phyloP scores from a whole-genome alignment of 2,113 vertebrate genomes.

The Brienomyrus longianalis region DNA sequence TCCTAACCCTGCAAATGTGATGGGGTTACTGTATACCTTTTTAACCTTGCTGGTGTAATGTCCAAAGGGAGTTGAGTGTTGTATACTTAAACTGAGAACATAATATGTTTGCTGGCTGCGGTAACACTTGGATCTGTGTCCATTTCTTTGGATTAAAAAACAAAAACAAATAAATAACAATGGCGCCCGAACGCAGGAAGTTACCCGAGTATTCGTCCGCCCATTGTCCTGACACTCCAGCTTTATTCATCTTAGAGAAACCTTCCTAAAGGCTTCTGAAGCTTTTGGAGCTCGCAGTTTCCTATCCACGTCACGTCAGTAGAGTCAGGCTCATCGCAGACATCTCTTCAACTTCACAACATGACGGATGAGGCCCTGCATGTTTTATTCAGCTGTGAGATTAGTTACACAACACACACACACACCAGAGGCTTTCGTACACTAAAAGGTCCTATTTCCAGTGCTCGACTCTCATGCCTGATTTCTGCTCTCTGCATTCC shows the following conservation, averaged over 20 bases:
- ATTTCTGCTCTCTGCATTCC: conserved; percentile 34
- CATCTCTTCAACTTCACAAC: conserved; percentile 7
- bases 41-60: background rate
- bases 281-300: background rate
- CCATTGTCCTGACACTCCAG: background rate
- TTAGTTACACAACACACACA: background rate
- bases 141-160: background rate
- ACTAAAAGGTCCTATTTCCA: background rate
- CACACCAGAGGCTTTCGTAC: background rate
- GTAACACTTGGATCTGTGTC: background rate
- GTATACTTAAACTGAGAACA: background rate
- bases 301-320: background rate
- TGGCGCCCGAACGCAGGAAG: background rate
- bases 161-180: background rate
- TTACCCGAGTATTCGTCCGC: background rate
- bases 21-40: background rate
- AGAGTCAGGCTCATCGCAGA: background rate
- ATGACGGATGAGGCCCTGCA: background rate
- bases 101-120: background rate
- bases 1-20: background rate
- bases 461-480: background rate
- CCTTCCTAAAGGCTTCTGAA: background rate
- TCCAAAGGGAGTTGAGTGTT: background rate
- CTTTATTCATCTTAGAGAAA: background rate
- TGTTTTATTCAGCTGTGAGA: conserved; percentile 12